Base-by-base conservation (phyloP, 2,888 invertebrate genomes). In the Nymphalis c-album region DNA sequence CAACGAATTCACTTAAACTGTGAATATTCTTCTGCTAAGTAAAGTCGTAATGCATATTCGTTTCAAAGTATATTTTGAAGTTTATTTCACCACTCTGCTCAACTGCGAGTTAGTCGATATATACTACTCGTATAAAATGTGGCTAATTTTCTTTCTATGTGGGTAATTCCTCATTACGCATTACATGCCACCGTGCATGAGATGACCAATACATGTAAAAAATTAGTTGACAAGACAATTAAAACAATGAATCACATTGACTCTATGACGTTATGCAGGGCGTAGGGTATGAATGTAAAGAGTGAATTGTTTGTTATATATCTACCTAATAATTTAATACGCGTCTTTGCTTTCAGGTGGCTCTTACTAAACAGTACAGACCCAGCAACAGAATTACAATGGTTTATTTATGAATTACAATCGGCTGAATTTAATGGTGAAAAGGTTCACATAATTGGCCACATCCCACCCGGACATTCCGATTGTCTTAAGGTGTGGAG, bases 401-500 rank as follows among this genome's bases (percentile, higher is more conserved):
- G 99, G 99, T 94, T 99, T 64, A 97, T 99, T 71, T 96, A 97
- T 77, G 98, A 98, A 83, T 91, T 99, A 16, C 98, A 98, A 82
- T 96, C 97, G 16, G 98, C 99, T 0, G 99, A 99, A 87, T 96
- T 97, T 83, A 97, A 96, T 75, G 96, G 96, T 17, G 98, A 98
- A 85, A 98, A 98, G 86, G 99, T 99, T 16, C 98, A 99, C 80
- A 96, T 99, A n/a, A 96, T 99, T 64, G 98, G 98, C 0, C 99
- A 99, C 83, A 98, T 99, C 77, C 98, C 98, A 0, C 98, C 99
- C 0, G 98, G 98, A 4, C 97, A 97, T 81, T 95, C 96, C 0
- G 98, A 98, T 84, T 98, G 98, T 80, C 88, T 98, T 47, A 97
- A 98, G 90, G 96, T 98, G 6, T 99, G 98, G 98, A 98, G 98